Conservation (phyloP, 1,140 invertebrate species). For the Lordiphosa clarofinis region DNA sequence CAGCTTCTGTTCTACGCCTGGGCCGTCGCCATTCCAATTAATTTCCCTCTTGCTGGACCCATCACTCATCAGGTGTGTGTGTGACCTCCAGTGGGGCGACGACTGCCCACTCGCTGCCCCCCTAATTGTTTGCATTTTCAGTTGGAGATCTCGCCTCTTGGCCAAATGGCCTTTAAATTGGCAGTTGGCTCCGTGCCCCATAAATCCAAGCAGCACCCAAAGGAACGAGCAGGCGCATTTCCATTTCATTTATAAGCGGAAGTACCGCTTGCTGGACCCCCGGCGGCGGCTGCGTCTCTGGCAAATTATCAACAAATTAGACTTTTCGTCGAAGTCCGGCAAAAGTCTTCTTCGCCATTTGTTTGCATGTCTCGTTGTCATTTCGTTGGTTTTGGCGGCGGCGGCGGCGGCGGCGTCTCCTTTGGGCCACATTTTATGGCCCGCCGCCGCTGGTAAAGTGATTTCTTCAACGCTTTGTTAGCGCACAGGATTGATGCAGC, state of each 20-base stretch:
- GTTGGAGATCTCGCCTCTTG: constrained; percentile 64
- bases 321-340: constrained; percentile 64
- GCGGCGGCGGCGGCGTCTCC: too few relatives aligned
- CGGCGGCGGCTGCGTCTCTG: constrained; percentile 44
- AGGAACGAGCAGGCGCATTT: neutral
- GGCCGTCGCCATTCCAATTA: constrained; percentile 40
- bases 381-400: constrained; percentile 47
- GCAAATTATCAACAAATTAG: constrained; percentile 79
- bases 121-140: constrained; percentile 67
- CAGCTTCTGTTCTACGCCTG: constrained; percentile 36
- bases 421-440: constrained; percentile 49
- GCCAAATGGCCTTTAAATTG: constrained; percentile 79
- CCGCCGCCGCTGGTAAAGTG: constrained; percentile 77
- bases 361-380: constrained; percentile 76
- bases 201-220: constrained; percentile 67
- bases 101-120: neutral
- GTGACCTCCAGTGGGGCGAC: constrained; percentile 18
- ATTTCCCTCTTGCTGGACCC: constrained; percentile 27
- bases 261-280: constrained; percentile 9
- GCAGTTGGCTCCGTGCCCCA: constrained; percentile 67
- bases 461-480: constrained; percentile 80
- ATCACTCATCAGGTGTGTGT: neutral
- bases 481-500: constrained; percentile 74
- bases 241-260: constrained; percentile 16
- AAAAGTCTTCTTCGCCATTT: constrained; percentile 36